These are phyloP conservation scores for Yasuhikotakia modesta DNA, from an alignment of 2,797 vertebrate genomes.

Conservation along the genomic window DNA sequence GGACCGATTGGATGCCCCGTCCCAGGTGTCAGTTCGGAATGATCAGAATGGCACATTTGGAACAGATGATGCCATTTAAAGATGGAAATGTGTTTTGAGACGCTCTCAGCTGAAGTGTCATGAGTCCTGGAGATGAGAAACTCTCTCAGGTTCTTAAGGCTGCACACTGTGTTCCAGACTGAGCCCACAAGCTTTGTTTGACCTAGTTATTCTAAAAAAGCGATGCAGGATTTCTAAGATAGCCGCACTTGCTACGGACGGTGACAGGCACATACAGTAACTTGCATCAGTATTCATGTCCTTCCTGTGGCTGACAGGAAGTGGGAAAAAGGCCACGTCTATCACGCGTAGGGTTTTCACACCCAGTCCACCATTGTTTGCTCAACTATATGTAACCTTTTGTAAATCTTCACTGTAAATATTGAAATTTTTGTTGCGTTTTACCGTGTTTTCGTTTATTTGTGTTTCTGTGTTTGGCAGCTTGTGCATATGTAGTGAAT, in stretches of 20 bases:
- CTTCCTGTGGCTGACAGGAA: slow-evolving; percentile 32
- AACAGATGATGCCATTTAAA: slow-evolving; percentile 2
- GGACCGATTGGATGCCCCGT: slow-evolving; percentile 41
- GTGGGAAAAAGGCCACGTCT: slow-evolving; percentile 41
- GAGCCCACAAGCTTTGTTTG: slow-evolving; percentile 63
- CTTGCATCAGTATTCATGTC: slow-evolving; percentile 45
- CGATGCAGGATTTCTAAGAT: slow-evolving; percentile 63
- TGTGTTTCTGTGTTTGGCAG: slow-evolving; percentile 2
- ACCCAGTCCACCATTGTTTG: slow-evolving; percentile 32
- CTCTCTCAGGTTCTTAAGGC: slow-evolving; percentile 24
- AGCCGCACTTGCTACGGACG: slow-evolving; percentile 48
- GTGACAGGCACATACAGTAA: slow-evolving; percentile 30
- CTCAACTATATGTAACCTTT: slow-evolving; percentile 49
- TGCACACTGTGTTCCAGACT: slow-evolving; percentile 37
- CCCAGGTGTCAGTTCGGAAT: slow-evolving; percentile 54
- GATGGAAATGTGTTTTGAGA: slow-evolving; percentile 11
- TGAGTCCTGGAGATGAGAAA: slow-evolving; percentile 14
- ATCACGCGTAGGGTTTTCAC: slow-evolving; percentile 24
- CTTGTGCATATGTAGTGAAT: background rate
- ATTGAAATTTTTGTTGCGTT: slow-evolving; percentile 27
- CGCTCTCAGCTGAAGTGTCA: slow-evolving; percentile 46
- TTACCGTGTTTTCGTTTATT: background rate
- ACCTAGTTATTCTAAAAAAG: slow-evolving; percentile 70
- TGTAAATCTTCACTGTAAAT: slow-evolving; percentile 54
- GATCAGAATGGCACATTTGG: slow-evolving; percentile 9